Conservation (phyloP, 2,113 vertebrate species). For the Marmota monax region DNA sequence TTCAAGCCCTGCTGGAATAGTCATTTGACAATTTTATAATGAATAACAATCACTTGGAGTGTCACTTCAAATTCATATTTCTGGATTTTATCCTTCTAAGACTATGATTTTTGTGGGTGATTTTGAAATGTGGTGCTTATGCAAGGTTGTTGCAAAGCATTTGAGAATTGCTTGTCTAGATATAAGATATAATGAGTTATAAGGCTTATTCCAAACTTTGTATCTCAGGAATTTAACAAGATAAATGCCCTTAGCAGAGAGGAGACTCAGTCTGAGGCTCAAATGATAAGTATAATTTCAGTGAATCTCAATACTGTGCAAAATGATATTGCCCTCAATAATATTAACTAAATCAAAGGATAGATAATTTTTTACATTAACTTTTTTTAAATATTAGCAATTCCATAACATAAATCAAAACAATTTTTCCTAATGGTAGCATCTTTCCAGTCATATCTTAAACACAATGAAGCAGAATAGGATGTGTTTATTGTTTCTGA, state of each 20-base stretch:
- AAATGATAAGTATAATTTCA: constrained; percentile 24
- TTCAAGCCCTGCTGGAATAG: background rate
- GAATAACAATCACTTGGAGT: background rate
- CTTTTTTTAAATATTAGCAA: background rate
- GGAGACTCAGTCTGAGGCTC: background rate
- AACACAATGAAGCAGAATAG: background rate
- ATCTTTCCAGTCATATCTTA: constrained; percentile 4
- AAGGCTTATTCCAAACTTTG: constrained; percentile 40
- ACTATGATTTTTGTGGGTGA: constrained; percentile 11
- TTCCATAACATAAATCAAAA: background rate
- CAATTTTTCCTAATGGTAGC: background rate
- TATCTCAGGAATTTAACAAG: constrained; percentile 10
- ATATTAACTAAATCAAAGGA: background rate
- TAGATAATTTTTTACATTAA: background rate
- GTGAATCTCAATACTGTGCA: background rate
- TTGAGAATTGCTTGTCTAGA: constrained; percentile 1
- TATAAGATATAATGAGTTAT: background rate
- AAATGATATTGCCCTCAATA: background rate
- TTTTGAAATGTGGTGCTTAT: constrained; percentile 48
- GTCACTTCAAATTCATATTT: constrained; percentile 57
- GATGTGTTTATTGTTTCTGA: background rate
- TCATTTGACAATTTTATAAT: constrained; percentile 50
- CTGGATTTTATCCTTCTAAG: background rate
- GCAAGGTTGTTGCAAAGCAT: background rate
- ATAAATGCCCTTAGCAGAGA: background rate